These are phyloP conservation scores for Laticauda laticaudata DNA, from an alignment of 2,113 vertebrate species.

Conservation along the genomic window DNA sequence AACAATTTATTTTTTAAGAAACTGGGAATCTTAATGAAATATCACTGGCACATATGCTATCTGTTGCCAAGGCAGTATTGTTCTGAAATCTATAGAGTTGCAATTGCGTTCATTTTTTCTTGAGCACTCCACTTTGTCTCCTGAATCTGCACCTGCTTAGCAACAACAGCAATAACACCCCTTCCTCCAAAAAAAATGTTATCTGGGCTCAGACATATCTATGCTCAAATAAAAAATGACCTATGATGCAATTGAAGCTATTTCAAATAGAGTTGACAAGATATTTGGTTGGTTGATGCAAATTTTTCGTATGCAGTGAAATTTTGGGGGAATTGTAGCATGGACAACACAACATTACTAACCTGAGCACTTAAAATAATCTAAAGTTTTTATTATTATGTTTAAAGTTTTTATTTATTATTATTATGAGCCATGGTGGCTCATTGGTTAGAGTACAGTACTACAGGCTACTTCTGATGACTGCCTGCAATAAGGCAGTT, in stretches of 20 bases:
- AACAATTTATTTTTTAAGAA: neutral
- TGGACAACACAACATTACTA: no score
- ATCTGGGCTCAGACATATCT: constrained; percentile 28
- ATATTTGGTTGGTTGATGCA: neutral
- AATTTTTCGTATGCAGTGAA: neutral
- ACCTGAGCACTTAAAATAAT: neutral
- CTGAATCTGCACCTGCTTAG: constrained; percentile 63
- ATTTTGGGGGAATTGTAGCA: neutral
- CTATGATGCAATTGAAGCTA: neutral
- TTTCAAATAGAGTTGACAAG: neutral
- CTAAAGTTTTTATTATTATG: neutral
- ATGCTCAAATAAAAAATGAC: neutral
- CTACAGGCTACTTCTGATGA: no score
- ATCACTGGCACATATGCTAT: constrained; percentile 53
- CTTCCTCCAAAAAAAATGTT: neutral
- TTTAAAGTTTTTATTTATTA: no score
- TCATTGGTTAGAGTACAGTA: no score
- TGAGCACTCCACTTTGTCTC: constrained; percentile 50
- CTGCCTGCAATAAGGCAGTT: no score
- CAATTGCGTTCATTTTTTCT: constrained; percentile 62
- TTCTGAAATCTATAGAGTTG: constrained; percentile 60
- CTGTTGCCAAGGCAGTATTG: constrained; percentile 70
- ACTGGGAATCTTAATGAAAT: constrained; percentile 61
- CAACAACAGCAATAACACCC: constrained; percentile 35
- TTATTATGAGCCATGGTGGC: neutral